These are phyloP conservation scores for Apocheima hispidaria DNA, from an alignment of 2,888 invertebrate genomes.

Conservation along the genomic window DNA sequence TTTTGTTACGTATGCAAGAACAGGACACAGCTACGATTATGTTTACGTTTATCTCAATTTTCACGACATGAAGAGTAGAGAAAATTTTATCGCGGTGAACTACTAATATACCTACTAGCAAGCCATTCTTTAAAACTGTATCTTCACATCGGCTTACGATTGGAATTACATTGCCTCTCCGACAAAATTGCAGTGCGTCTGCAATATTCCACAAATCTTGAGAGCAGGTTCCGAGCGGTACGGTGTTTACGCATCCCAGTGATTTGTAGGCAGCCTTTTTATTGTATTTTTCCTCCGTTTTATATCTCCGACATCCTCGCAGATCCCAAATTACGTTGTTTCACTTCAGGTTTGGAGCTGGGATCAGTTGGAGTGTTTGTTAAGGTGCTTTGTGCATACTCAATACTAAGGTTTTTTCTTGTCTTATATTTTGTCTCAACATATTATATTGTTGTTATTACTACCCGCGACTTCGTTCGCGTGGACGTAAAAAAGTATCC, in stretches of 20 bases:
- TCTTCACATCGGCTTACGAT: neutral
- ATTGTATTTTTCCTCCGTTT: slow-evolving; percentile 52
- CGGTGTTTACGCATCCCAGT: slow-evolving; percentile 65
- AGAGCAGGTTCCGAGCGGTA: slow-evolving; percentile 51
- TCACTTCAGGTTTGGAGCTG: slow-evolving; percentile 18
- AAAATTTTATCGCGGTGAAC: too few relatives aligned
- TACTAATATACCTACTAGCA: too few relatives aligned
- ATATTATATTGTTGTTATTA: too few relatives aligned
- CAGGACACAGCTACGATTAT: too few relatives aligned
- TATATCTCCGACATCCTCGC: slow-evolving; percentile 23
- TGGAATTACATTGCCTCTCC: slow-evolving; percentile 1
- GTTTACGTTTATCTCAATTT: too few relatives aligned
- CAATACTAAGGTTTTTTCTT: neutral
- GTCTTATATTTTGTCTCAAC: neutral
- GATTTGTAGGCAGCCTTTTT: slow-evolving; percentile 66
- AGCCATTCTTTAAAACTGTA: neutral
- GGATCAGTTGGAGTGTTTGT: slow-evolving; percentile 7
- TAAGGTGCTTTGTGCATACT: neutral
- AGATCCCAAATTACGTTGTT: slow-evolving; percentile 52
- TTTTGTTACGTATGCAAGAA: too few relatives aligned
- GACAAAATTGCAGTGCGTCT: slow-evolving; percentile 28
- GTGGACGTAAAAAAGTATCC: too few relatives aligned
- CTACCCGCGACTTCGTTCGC: too few relatives aligned
- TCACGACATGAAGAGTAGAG: too few relatives aligned
- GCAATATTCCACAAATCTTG: slow-evolving; percentile 32